A percentile compares a stretch with the other conserved stretches of the same genome.
Evolutionary conservation across 2,113 vertebrate species (phyloP).

Genomic region (Phyllopteryx taeniolatus): DNA sequence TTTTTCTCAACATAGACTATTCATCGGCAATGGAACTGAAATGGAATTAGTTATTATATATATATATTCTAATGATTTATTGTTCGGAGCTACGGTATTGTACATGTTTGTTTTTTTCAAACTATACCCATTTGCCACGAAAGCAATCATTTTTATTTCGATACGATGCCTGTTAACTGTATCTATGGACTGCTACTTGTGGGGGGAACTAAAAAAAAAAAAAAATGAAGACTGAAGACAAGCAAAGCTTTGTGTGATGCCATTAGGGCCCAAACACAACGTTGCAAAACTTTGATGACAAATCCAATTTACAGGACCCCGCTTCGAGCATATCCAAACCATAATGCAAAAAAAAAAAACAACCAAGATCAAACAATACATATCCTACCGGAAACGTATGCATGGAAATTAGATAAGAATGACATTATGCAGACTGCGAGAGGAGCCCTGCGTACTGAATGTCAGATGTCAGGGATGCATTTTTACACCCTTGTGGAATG

Average conservation of each 20-base stretch:
- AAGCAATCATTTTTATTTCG: too few relatives aligned
- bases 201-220: too few relatives aligned
- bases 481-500: conserved; percentile 63
- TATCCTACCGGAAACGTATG: conserved; percentile 39
- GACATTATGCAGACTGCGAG: conserved; percentile 71
- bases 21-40: background rate
- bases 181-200: too few relatives aligned
- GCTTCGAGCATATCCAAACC: background rate
- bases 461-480: conserved; percentile 73
- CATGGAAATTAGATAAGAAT: conserved; percentile 63
- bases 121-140: too few relatives aligned
- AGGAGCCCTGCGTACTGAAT: conserved; percentile 68
- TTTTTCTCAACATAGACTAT: background rate
- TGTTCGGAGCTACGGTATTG: background rate
- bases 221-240: background rate
- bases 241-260: background rate
- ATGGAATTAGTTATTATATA: too few relatives aligned
- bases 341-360: conserved; percentile 30
- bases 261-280: background rate
- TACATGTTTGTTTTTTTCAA: too few relatives aligned
- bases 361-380: background rate
- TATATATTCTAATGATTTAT: too few relatives aligned
- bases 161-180: too few relatives aligned
- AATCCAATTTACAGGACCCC: background rate
- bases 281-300: background rate